Percentiles rank a stretch among this genome's conserved stretches.
Evolutionary conservation across 2,113 vertebrate species (phyloP).

Genomic region (Sclerurus mexicanus): DNA sequence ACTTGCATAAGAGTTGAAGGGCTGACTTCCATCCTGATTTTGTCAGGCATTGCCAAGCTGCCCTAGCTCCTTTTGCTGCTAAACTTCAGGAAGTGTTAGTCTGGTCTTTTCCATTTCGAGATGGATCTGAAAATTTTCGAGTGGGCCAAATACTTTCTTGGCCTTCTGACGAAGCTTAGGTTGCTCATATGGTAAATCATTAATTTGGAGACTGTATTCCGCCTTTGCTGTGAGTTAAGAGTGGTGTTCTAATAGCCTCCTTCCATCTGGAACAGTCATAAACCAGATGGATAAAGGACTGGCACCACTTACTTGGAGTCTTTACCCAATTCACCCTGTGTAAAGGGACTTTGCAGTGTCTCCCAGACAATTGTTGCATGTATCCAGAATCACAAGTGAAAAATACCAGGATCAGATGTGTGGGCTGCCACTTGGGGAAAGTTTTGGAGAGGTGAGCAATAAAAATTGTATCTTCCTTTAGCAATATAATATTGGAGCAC

Average conservation of each 20-base stretch:
- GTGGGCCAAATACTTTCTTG: conserved; percentile 70
- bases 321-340: conserved; percentile 42
- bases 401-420: not conserved
- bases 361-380: conserved; percentile 53
- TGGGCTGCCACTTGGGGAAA: not conserved
- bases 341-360: conserved; percentile 21
- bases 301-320: conserved; percentile 48
- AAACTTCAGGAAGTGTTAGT: conserved; percentile 60
- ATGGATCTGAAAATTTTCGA: conserved; percentile 60
- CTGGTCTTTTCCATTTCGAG: conserved; percentile 52
- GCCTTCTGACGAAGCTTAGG: conserved; percentile 43
- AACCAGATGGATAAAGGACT: conserved; percentile 64
- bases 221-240: conserved; percentile 47
- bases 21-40: conserved; percentile 5
- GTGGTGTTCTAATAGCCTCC: conserved; percentile 56
- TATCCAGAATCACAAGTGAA: conserved; percentile 1
- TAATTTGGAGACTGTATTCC: conserved; percentile 40
- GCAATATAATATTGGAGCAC: not conserved
- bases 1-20: not conserved
- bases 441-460: not conserved
- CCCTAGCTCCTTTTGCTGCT: conserved; percentile 22
- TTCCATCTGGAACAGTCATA: conserved; percentile 65
- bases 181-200: conserved; percentile 53
- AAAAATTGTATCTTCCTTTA: not conserved
- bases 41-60: not conserved